These are phyloP conservation scores for Malacoctenus gilli DNA, from an alignment of 2,797 vertebrate genomes.

Conservation along the genomic window DNA sequence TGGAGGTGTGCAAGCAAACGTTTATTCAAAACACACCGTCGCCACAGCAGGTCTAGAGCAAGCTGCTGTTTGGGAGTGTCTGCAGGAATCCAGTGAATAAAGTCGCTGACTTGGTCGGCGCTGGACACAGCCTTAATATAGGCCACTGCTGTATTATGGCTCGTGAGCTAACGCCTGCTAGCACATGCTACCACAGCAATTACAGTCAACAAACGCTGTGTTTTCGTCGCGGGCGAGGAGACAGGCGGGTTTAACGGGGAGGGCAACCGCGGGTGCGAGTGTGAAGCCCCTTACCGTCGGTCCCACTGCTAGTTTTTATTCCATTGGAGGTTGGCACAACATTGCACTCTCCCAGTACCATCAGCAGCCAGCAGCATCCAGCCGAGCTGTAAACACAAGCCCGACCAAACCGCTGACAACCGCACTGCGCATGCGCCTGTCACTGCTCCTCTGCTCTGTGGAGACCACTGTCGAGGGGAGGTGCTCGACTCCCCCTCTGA, in stretches of 20 bases:
- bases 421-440: conserved; percentile 75
- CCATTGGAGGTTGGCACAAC: conserved; percentile 74
- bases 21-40: neutral
- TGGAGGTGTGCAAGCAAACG: neutral
- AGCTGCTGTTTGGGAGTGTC: neutral
- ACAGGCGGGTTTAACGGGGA: conserved; percentile 9
- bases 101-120: conserved; percentile 28
- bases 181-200: conserved; percentile 58
- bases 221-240: neutral
- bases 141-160: conserved; percentile 65
- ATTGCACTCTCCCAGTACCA: conserved; percentile 76
- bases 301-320: conserved; percentile 66
- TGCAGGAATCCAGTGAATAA: neutral
- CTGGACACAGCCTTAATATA: conserved; percentile 37
- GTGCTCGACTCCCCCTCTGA: too few relatives aligned
- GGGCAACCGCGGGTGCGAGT: neutral
- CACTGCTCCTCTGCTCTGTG: conserved; percentile 3
- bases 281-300: conserved; percentile 69
- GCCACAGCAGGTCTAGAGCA: too few relatives aligned
- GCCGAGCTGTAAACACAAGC: conserved; percentile 84
- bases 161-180: conserved; percentile 63
- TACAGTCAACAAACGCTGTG: conserved; percentile 29
- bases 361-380: conserved; percentile 76
- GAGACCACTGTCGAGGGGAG: too few relatives aligned
- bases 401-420: conserved; percentile 68